These are phyloP conservation scores for Eristalis intricaria DNA, from an alignment of 2,888 invertebrate species.

Conservation along the genomic window DNA sequence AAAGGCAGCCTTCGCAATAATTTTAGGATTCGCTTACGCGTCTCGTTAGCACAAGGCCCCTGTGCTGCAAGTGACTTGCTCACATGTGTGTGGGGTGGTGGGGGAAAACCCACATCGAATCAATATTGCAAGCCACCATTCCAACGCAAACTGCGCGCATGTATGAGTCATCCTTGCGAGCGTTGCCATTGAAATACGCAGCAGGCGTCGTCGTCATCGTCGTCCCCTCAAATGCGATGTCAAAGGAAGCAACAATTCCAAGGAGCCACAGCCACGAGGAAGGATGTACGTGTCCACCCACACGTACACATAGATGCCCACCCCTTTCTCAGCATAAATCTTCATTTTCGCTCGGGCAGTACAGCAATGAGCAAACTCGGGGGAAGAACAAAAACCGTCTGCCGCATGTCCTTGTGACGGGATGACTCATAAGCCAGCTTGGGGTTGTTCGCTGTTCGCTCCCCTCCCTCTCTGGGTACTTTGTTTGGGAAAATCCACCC, in stretches of 20 bases:
- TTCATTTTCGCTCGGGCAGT: not conserved
- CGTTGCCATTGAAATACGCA: not conserved
- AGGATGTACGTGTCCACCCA: not conserved
- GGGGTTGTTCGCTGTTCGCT: not conserved
- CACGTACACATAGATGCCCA: not conserved
- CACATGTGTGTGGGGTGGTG: not conserved
- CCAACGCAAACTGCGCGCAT: not conserved
- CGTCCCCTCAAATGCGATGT: not conserved
- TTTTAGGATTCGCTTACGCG: slow-evolving; percentile 23
- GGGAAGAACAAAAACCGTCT: not conserved
- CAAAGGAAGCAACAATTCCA: not conserved
- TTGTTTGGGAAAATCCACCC: not conserved
- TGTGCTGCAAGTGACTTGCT: too few relatives aligned
- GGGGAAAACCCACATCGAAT: not conserved
- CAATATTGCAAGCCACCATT: not conserved
- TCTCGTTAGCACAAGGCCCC: slow-evolving; percentile 6
- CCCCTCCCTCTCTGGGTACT: not conserved
- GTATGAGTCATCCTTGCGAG: not conserved
- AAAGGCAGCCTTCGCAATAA: slow-evolving; percentile 23
- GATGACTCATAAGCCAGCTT: not conserved
- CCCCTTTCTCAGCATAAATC: not conserved
- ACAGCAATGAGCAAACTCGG: not conserved
- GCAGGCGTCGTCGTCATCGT: not conserved
- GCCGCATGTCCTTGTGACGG: not conserved
- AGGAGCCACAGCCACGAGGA: not conserved